Conservation (phyloP, 2,113 vertebrate species). For the Podiceps cristatus region DNA sequence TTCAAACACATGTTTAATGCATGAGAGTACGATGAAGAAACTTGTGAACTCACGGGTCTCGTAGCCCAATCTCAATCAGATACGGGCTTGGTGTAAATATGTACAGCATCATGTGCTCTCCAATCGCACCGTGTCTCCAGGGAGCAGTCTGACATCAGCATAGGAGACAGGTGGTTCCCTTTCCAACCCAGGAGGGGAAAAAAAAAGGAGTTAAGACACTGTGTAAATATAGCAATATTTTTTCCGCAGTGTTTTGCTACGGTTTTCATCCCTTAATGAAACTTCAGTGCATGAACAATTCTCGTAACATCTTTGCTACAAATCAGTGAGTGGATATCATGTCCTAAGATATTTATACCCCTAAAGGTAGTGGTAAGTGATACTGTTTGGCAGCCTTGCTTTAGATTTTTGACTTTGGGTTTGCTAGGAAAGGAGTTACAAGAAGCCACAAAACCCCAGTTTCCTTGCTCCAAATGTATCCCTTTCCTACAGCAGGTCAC, state of each 20-base stretch:
- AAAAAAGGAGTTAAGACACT: slow-evolving; percentile 49
- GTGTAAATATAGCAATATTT: slow-evolving; percentile 75
- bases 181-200: slow-evolving; percentile 58
- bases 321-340: slow-evolving; percentile 52
- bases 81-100: slow-evolving; percentile 75
- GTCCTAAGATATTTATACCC: slow-evolving; percentile 61
- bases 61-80: slow-evolving; percentile 72
- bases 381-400: slow-evolving; percentile 19
- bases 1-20: slow-evolving; percentile 74
- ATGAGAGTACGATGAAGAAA: slow-evolving; percentile 71
- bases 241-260: slow-evolving; percentile 49
- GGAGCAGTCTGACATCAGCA: slow-evolving; percentile 80
- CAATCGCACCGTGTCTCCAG: slow-evolving; percentile 72
- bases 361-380: slow-evolving; percentile 30
- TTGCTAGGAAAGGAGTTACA: slow-evolving; percentile 31
- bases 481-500: slow-evolving; percentile 22
- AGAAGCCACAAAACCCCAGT: slow-evolving; percentile 14
- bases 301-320: slow-evolving; percentile 53
- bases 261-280: slow-evolving; percentile 68
- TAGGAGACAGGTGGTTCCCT: slow-evolving; percentile 78
- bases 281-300: slow-evolving; percentile 61
- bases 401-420: slow-evolving; percentile 23
- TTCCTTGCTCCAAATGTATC: slow-evolving; percentile 53
- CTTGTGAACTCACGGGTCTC: slow-evolving; percentile 67
- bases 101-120: slow-evolving; percentile 77